Evolutionary conservation across 2,113 vertebrate species (phyloP).

Genomic region (Camelus bactrianus): DNA sequence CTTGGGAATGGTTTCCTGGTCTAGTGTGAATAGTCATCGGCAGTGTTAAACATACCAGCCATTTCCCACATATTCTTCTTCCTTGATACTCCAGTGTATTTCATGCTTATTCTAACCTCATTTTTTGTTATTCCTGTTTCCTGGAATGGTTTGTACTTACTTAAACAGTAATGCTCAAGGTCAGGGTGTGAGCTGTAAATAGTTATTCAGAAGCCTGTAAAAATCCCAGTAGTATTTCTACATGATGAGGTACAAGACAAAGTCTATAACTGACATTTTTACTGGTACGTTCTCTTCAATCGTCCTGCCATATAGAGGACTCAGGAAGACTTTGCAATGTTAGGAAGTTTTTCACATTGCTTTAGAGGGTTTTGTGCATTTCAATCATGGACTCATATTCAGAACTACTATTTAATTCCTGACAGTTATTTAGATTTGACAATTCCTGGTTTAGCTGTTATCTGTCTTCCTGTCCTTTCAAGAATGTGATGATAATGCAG

Average conservation of each 20-base stretch:
- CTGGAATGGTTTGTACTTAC: conserved; percentile 61
- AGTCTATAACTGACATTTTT: conserved; percentile 81
- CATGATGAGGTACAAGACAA: conserved; percentile 83
- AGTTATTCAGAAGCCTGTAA: conserved; percentile 75
- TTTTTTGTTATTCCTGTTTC: conserved; percentile 61
- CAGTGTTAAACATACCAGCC: not conserved
- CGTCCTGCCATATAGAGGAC: conserved; percentile 35
- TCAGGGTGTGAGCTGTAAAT: conserved; percentile 77
- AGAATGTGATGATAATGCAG: conserved; percentile 73
- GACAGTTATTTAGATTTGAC: conserved; percentile 80
- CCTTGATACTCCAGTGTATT: conserved; percentile 58
- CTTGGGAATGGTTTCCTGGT: not conserved
- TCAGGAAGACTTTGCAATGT: conserved; percentile 76
- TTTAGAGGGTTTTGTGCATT: conserved; percentile 77
- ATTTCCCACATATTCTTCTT: not conserved
- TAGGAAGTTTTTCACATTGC: conserved; percentile 77
- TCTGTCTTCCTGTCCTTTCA: conserved; percentile 82
- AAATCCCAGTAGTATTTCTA: conserved; percentile 76
- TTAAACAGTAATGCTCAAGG: conserved; percentile 76
- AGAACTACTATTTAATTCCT: conserved; percentile 79
- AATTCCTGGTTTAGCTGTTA: conserved; percentile 83
- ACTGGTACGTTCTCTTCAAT: conserved; percentile 74
- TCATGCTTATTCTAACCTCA: conserved; percentile 63
- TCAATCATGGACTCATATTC: conserved; percentile 80
- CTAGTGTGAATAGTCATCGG: conserved; percentile 69